Evolutionary conservation across 2,797 vertebrate genomes (phyloP).

Genomic region (Diglossa cyanea): DNA sequence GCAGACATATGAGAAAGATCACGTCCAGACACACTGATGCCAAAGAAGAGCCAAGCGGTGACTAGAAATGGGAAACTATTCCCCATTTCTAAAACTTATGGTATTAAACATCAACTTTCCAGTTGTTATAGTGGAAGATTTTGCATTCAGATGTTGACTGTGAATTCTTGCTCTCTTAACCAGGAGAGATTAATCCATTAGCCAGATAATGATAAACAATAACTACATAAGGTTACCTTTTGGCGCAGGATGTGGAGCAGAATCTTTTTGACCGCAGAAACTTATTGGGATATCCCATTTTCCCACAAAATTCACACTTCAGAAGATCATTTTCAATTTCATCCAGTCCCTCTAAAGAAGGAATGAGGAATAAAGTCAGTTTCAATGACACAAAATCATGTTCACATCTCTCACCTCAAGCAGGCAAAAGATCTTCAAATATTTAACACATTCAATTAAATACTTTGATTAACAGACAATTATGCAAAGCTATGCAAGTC

Average conservation of each 20-base stretch:
- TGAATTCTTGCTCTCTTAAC: background rate
- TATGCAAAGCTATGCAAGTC: background rate
- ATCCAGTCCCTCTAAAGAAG: slow-evolving; percentile 80
- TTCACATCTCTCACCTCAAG: background rate
- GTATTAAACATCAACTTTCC: background rate
- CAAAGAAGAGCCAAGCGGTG: background rate
- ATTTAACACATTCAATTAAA: background rate
- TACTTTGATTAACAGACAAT: background rate
- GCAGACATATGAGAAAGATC: background rate
- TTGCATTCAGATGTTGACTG: background rate
- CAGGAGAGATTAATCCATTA: background rate
- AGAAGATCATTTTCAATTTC: slow-evolving; percentile 86
- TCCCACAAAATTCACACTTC: slow-evolving; percentile 96
- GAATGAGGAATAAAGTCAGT: background rate
- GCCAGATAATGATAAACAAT: background rate
- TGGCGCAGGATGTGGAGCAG: slow-evolving; percentile 94
- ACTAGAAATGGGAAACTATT: background rate
- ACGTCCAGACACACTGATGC: background rate
- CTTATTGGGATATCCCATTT: slow-evolving; percentile 91
- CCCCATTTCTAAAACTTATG: background rate
- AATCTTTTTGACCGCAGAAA: slow-evolving; percentile 95
- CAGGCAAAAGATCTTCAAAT: background rate
- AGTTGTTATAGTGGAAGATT: background rate
- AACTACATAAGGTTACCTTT: slow-evolving; percentile 80
- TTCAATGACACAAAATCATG: background rate